Evolutionary conservation across 1,140 invertebrate species (phyloP).

Genomic region (Chironomus tepperi): DNA sequence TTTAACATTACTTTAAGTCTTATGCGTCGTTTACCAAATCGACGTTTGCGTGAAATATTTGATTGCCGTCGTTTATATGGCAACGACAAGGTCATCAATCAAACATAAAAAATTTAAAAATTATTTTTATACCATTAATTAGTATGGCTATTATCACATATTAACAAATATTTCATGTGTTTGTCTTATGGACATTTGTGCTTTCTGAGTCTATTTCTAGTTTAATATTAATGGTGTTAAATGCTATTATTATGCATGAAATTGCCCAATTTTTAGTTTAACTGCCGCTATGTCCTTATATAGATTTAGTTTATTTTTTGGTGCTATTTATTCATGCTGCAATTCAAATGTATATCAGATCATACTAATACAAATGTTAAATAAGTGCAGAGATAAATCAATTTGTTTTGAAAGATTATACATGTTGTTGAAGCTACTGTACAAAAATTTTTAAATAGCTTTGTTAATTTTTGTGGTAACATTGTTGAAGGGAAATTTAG

Average conservation of each 20-base stretch:
- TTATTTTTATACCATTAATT: background rate
- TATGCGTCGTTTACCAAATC: background rate
- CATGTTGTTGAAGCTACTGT: no score
- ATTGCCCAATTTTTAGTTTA: background rate
- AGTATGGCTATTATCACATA: slow-evolving; percentile 8
- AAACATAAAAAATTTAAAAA: background rate
- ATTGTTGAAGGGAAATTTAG: no score
- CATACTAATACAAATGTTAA: no score
- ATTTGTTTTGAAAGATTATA: no score
- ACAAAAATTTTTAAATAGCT: no score
- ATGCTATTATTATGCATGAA: background rate
- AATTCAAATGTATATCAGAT: no score
- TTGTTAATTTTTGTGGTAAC: no score
- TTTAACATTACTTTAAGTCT: background rate
- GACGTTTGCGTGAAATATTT: slow-evolving; percentile 1
- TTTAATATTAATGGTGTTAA: background rate
- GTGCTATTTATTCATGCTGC: no score
- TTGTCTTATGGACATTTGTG: background rate
- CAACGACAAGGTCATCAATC: background rate
- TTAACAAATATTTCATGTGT: background rate
- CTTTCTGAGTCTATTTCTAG: background rate
- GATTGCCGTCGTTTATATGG: background rate
- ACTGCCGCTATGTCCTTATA: background rate
- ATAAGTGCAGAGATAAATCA: no score
- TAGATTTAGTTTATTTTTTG: no score